Conservation (phyloP, 2,113 vertebrate genomes). For the Porphyrio hochstetteri region DNA sequence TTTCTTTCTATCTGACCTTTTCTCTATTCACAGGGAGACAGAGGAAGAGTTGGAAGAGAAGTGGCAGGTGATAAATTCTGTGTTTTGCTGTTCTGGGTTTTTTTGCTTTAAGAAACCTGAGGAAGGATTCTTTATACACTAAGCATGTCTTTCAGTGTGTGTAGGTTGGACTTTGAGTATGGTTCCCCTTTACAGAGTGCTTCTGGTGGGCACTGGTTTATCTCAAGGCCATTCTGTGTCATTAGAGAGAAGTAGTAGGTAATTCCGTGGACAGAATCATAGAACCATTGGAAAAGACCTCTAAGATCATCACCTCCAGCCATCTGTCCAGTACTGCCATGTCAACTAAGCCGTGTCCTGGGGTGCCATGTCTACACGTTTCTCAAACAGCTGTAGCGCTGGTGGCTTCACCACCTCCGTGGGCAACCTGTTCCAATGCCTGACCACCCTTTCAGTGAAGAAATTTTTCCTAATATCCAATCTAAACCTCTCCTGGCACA, state of each 20-base stretch:
- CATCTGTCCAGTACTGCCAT: too few relatives aligned
- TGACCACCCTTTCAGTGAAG: too few relatives aligned
- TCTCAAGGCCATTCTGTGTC: background rate
- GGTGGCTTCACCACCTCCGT: too few relatives aligned
- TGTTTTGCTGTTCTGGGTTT: background rate
- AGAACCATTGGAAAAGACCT: too few relatives aligned
- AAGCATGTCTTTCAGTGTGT: background rate
- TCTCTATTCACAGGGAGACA: background rate
- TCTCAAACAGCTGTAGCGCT: too few relatives aligned
- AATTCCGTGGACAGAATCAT: background rate
- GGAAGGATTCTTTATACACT: background rate
- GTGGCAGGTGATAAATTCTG: background rate
- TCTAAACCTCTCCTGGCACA: too few relatives aligned
- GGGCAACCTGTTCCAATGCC: too few relatives aligned
- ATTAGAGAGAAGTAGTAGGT: background rate
- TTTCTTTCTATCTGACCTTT: background rate
- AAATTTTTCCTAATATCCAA: too few relatives aligned
- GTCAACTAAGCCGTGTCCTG: too few relatives aligned
- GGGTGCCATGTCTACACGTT: too few relatives aligned
- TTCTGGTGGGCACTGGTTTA: background rate
- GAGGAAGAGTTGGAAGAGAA: background rate
- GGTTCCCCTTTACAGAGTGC: background rate
- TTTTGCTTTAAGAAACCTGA: background rate
- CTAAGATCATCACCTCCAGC: too few relatives aligned
- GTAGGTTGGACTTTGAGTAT: background rate